Conservation (phyloP, 2,888 invertebrate species). For the Scaptomyza cyrtandrae region DNA sequence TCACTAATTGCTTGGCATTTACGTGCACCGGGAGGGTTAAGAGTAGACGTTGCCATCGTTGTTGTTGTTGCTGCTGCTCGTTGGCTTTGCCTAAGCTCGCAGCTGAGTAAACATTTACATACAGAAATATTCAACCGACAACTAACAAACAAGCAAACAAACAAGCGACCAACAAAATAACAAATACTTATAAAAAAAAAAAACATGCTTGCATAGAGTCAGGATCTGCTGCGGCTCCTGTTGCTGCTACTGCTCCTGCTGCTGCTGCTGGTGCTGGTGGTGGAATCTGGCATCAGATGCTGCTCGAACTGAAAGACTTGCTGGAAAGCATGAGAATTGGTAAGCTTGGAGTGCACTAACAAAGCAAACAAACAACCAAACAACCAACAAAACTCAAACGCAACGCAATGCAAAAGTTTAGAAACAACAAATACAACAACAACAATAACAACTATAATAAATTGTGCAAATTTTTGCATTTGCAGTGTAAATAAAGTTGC, state of each 20-base stretch:
- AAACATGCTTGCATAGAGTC: slow-evolving; percentile 60
- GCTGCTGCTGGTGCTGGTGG: slow-evolving; percentile 19
- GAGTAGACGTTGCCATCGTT: slow-evolving; percentile 47
- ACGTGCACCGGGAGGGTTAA: slow-evolving; percentile 59
- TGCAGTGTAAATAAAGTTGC: slow-evolving; percentile 76
- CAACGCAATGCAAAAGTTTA: slow-evolving; percentile 65
- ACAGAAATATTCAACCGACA: slow-evolving; percentile 73
- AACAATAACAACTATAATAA: slow-evolving; percentile 74
- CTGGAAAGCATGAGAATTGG: slow-evolving; percentile 10
- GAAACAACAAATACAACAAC: slow-evolving; percentile 73
- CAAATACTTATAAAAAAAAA: slow-evolving; percentile 41
- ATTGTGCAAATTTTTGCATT: slow-evolving; percentile 77
- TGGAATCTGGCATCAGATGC: slow-evolving; percentile 13
- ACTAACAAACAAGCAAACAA: slow-evolving; percentile 41
- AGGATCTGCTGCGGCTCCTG: slow-evolving; percentile 47
- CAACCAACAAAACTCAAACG: slow-evolving; percentile 22
- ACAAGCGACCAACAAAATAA: slow-evolving; percentile 11
- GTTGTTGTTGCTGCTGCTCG: background rate
- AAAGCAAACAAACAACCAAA: slow-evolving; percentile 57
- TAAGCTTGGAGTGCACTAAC: slow-evolving; percentile 51
- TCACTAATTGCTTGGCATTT: slow-evolving; percentile 75
- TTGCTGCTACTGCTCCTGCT: slow-evolving; percentile 30
- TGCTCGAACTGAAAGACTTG: background rate
- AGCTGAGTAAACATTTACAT: slow-evolving; percentile 72
- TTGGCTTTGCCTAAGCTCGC: slow-evolving; percentile 21